Conservation (phyloP, 1,140 invertebrate species). For the Cecropterus lyciades region DNA sequence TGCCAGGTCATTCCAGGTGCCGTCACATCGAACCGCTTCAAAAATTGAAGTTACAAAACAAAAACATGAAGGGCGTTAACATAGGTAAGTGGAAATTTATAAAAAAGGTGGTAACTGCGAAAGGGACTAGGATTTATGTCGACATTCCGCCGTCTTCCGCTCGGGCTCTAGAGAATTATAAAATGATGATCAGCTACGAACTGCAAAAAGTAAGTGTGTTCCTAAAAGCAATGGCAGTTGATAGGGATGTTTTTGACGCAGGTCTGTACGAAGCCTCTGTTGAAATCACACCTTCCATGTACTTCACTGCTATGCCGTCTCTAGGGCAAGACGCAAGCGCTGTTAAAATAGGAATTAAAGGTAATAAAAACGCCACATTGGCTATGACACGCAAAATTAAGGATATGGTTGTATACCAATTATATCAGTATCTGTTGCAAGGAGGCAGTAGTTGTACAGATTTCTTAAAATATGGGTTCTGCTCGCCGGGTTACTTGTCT, state of each 20-base stretch:
- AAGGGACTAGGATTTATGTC: constrained; percentile 70
- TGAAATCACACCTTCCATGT: constrained; percentile 25
- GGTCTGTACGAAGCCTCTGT: constrained; percentile 57
- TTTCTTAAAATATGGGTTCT: constrained; percentile 67
- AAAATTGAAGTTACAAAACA: constrained; percentile 73
- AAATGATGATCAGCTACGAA: constrained; percentile 72
- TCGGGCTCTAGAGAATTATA: constrained; percentile 57
- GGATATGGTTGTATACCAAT: constrained; percentile 59
- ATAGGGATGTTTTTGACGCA: constrained; percentile 70
- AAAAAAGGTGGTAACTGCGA: constrained; percentile 61
- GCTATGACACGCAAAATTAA: constrained; percentile 60
- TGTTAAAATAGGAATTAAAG: constrained; percentile 60
- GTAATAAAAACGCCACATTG: constrained; percentile 51
- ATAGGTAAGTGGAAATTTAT: constrained; percentile 76
- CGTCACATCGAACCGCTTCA: constrained; percentile 59
- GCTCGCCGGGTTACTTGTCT: constrained; percentile 58
- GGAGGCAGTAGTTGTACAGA: constrained; percentile 56
- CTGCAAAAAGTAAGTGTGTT: constrained; percentile 73
- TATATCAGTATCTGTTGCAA: constrained; percentile 62
- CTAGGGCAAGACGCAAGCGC: constrained; percentile 47
- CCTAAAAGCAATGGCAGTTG: constrained; percentile 66
- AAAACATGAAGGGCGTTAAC: constrained; percentile 53
- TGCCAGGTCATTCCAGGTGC: constrained; percentile 69
- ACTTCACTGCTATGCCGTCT: constrained; percentile 53
- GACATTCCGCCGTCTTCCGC: constrained; percentile 72